These are phyloP conservation scores for Ornithoptera priamus DNA, from an alignment of 2,888 invertebrate species.

Conservation along the genomic window DNA sequence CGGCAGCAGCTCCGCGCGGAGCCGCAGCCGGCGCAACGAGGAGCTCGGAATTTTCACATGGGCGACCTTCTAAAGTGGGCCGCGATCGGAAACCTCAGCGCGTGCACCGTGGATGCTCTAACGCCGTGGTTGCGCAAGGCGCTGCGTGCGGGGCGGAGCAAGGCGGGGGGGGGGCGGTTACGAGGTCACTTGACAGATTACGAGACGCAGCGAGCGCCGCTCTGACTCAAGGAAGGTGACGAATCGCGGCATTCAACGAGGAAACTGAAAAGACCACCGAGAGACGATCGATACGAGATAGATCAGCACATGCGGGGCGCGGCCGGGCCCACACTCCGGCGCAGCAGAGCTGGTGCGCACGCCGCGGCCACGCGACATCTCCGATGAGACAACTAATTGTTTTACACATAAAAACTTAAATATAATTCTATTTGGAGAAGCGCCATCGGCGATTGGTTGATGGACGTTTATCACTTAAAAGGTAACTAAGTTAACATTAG, in stretches of 20 bases:
- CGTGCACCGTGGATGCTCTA: constrained; percentile 41
- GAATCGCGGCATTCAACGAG: constrained; percentile 55
- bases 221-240: constrained; percentile 46
- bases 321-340: constrained; percentile 27
- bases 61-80: constrained; percentile 48
- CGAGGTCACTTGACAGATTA: constrained; percentile 56
- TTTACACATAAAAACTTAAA: too few species aligned
- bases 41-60: constrained; percentile 65
- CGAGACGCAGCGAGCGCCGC: constrained; percentile 45
- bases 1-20: constrained; percentile 5
- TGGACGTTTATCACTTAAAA: constrained; percentile 11
- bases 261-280: constrained; percentile 47
- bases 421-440: too few species aligned
- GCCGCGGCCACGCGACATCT: too few species aligned
- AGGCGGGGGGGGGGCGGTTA: constrained; percentile 37
- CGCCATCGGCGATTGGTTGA: too few species aligned
- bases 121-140: constrained; percentile 43
- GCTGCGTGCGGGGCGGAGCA: constrained; percentile 36
- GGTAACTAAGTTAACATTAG: constrained; percentile 17
- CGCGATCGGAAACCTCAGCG: constrained; percentile 30
- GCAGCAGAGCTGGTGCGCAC: too few species aligned
- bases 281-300: constrained; percentile 31
- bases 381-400: too few species aligned
- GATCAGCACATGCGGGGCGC: constrained; percentile 36
- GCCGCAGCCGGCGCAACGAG: constrained; percentile 28